A percentile compares a stretch with the other conserved stretches of the same genome.
These are phyloP conservation scores for Donacobius atricapilla DNA, from an alignment of 2,113 vertebrate genomes.

Conservation along the genomic window DNA sequence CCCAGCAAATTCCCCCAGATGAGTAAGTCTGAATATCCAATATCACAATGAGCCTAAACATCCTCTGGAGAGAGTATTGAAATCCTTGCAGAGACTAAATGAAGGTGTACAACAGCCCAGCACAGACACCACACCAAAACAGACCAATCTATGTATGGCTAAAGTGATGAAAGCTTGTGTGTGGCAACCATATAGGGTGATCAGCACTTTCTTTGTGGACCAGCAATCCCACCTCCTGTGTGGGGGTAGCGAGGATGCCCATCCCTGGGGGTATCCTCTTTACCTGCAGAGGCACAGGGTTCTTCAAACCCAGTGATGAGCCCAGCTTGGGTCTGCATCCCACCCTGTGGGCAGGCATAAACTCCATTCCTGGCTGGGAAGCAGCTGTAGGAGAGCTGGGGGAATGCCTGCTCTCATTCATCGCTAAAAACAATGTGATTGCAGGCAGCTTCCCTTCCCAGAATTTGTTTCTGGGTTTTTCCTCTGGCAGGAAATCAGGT, in stretches of 20 bases:
- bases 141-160: background rate
- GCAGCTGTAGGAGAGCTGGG: background rate
- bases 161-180: background rate
- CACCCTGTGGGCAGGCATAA: background rate
- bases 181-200: background rate
- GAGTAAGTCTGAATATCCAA: background rate
- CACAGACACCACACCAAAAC: background rate
- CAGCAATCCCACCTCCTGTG: accelerated
- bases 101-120: background rate
- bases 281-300: background rate
- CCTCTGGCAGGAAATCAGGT: background rate
- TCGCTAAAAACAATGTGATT: background rate
- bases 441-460: background rate
- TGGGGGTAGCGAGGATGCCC: background rate
- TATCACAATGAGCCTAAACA: background rate
- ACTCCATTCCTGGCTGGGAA: background rate
- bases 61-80: background rate
- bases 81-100: background rate
- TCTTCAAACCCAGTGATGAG: background rate
- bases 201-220: background rate
- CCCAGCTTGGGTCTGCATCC: background rate
- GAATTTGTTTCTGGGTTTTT: background rate
- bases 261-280: background rate
- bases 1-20: background rate
- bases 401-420: background rate